Conservation (phyloP, 2,797 vertebrate species). For the Podargus strigoides region DNA sequence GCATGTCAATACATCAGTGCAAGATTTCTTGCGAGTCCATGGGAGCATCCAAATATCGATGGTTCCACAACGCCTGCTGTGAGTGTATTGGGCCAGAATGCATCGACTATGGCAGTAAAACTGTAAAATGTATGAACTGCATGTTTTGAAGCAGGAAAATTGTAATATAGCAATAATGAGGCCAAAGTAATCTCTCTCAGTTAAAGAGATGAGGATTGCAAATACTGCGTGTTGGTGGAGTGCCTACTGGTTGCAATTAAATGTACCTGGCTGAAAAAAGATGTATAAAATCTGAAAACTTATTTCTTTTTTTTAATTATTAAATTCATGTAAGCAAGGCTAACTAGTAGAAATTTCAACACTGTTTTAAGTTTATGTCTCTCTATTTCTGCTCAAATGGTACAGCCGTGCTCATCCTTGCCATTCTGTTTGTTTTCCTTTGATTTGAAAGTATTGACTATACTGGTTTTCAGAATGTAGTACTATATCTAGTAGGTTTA, state of each 20-base stretch:
- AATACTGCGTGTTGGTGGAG: neutral
- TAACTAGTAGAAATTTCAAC: constrained; percentile 27
- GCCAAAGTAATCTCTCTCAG: constrained; percentile 29
- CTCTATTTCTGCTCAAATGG: constrained; percentile 9
- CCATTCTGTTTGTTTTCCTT: constrained; percentile 14
- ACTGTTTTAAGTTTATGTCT: neutral
- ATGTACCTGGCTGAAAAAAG: constrained; percentile 14
- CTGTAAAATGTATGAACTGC: constrained; percentile 97
- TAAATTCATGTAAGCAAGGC: neutral
- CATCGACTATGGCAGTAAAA: constrained; percentile 95
- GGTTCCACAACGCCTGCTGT: constrained; percentile 99
- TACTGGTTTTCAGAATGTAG: neutral
- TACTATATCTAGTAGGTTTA: neutral
- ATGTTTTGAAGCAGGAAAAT: constrained; percentile 82
- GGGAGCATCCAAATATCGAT: constrained; percentile 98
- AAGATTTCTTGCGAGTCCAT: constrained; percentile 97
- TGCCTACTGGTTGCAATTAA: constrained; percentile 16
- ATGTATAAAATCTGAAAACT: constrained; percentile 36
- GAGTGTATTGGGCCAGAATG: constrained; percentile 97
- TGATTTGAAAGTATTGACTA: neutral
- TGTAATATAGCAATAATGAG: neutral
- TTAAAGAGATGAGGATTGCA: neutral
- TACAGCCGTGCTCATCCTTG: neutral
- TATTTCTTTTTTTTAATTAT: neutral
- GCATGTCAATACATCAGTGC: constrained; percentile 97